These are phyloP conservation scores for Dysidea cf. avara DNA, from an alignment of 37 sponge, comb jelly and placozoan species.

Conservation along the genomic window DNA sequence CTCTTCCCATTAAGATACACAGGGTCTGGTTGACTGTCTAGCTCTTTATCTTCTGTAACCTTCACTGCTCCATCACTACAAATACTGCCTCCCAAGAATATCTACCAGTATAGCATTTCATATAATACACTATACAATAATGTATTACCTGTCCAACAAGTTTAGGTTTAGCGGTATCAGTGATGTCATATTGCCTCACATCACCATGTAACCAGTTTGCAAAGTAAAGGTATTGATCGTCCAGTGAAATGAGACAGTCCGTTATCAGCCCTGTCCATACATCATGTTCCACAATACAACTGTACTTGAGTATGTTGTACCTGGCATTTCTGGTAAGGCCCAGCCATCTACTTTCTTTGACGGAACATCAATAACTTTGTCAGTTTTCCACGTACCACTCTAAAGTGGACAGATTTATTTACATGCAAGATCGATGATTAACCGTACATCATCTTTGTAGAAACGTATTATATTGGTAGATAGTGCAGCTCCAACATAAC, in stretches of 20 bases:
- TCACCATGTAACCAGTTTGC: constrained; percentile 88
- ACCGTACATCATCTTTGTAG: constrained; percentile 67
- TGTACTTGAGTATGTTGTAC: no score
- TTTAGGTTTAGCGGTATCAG: constrained; percentile 71
- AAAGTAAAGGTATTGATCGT: constrained; percentile 81
- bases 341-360: constrained; percentile 86
- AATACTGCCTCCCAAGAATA: constrained; percentile 71
- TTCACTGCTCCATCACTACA: constrained; percentile 66
- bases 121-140: not conserved
- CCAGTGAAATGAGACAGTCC: constrained; percentile 77
- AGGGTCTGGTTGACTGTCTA: constrained; percentile 64
- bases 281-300: no score
- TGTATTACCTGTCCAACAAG: constrained; percentile 78
- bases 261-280: constrained; percentile 63
- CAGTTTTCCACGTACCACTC: constrained; percentile 56
- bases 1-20: constrained; percentile 54
- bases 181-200: constrained; percentile 89
- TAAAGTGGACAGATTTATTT: constrained; percentile 3
- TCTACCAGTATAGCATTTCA: constrained; percentile 39
- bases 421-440: no score
- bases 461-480: constrained; percentile 72
- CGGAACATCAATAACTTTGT: constrained; percentile 76
- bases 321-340: constrained; percentile 87
- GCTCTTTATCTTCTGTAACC: constrained; percentile 66
- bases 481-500: constrained; percentile 81